Base-by-base conservation (phyloP, 2,888 invertebrate species). In the Lochmaea capreae region DNA sequence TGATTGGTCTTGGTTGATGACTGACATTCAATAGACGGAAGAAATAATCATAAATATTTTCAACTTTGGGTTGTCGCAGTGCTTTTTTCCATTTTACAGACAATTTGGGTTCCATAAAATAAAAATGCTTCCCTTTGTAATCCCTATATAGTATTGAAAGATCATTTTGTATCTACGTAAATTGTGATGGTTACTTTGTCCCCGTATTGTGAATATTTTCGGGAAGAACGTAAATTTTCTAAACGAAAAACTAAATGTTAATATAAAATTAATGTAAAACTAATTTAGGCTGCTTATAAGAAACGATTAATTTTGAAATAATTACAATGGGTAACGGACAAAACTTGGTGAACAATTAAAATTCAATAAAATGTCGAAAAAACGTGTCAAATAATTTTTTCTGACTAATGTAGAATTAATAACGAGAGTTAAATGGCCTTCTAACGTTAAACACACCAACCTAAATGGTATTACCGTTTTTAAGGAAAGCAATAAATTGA, bases 401-500 rank as follows among this genome's bases (percentile, higher is more conserved):
- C 58, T 43, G 16, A 67, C 75, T 78, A 78, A 78, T 78, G 76
- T 75, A 72, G 72, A 77, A 74, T 78, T 78, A 78, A 77, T 77
- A 78, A 72, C 71, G 65, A 68, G 75, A 72, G 72, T 72, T 77
- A 76, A 77, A 71, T 77, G 78, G 73, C 79, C 78, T 80, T 75
- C 75, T 46, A 66, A 76, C 9, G 76, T 75, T 76, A 77, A 76
- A 75, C 75, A 79, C 74, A 67, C 71, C 52, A 39, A 63, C 65
- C 67, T 76, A 78, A 79, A 79, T 78, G 75, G 75, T 77, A 62
- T 69, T 68, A 77, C 71, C 10, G 12, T 43, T 76, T 78, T 78
- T 72, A 72, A 68, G 59, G 77, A 78, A 76, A 67, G 76, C 76
- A 75, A 73, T 79, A 76, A 79, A 79, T 76, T 67, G 62, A 70